These are phyloP conservation scores for Calliscelio sp. DNA, from an alignment of 2,888 invertebrate genomes.

Conservation along the genomic window DNA sequence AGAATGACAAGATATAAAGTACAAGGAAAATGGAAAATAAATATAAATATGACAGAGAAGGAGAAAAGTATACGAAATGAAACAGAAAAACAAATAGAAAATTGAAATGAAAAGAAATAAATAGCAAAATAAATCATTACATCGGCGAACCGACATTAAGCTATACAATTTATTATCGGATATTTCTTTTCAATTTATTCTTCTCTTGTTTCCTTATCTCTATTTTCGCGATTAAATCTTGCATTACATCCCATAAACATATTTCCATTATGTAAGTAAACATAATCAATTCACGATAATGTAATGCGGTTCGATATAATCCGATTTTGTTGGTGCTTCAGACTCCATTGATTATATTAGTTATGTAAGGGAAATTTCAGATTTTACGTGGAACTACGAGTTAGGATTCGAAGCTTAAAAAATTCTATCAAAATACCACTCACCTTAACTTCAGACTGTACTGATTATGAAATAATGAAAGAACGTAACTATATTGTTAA, in stretches of 20 bases:
- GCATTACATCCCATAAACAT: conserved; percentile 12
- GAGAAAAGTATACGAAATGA: too few relatives aligned
- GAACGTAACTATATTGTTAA: conserved; percentile 21
- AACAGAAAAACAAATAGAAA: too few relatives aligned
- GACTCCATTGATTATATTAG: conserved; percentile 29
- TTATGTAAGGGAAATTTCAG: conserved; percentile 20
- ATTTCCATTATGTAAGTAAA: conserved; percentile 38
- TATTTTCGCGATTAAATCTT: not conserved
- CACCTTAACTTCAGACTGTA: not conserved
- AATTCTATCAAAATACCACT: conserved; percentile 3
- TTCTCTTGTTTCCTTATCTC: not conserved
- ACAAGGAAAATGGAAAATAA: too few relatives aligned
- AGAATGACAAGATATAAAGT: too few relatives aligned
- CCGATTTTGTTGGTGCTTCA: conserved; percentile 24
- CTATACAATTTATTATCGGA: too few relatives aligned
- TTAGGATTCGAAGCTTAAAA: not conserved
- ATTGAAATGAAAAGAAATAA: too few relatives aligned
- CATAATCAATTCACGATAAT: conserved; percentile 38
- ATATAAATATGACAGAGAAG: too few relatives aligned
- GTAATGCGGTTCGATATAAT: conserved; percentile 35
- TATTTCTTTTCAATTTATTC: too few relatives aligned
- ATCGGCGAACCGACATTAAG: too few relatives aligned
- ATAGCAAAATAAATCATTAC: too few relatives aligned
- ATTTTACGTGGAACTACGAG: conserved; percentile 6
- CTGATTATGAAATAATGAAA: conserved; percentile 4